A percentile compares a stretch with the other conserved stretches of the same genome.
Conservation (phyloP, 2,888 invertebrate species). For the Lasioglossum zephyrum region DNA sequence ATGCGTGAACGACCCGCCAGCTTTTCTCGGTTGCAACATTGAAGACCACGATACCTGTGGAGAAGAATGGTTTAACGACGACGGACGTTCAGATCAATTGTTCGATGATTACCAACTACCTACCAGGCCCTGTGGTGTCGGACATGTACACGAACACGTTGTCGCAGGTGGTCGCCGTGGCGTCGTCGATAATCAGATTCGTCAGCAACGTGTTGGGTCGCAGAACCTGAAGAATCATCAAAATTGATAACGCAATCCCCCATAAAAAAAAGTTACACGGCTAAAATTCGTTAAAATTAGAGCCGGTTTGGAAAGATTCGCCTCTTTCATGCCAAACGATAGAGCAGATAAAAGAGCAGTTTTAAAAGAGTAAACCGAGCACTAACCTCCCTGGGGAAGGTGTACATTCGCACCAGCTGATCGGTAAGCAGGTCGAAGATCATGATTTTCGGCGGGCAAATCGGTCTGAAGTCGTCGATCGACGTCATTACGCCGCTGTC, state of each 20-base stretch:
- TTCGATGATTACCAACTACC: background rate
- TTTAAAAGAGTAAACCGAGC: background rate
- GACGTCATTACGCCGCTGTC: constrained; percentile 92
- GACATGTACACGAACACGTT: constrained; percentile 92
- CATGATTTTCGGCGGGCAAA: constrained; percentile 92
- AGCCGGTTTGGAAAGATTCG: no score
- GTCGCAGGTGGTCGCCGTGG: constrained; percentile 89
- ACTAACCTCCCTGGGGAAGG: constrained; percentile 88
- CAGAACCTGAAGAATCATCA: constrained; percentile 84
- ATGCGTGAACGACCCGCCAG: constrained; percentile 92
- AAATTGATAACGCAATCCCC: no score
- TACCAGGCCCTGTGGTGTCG: constrained; percentile 93
- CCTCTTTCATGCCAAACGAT: no score
- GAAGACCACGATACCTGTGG: constrained; percentile 86
- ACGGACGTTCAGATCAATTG: background rate
- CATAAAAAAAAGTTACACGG: no score
- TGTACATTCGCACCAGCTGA: constrained; percentile 88
- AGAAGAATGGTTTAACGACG: background rate
- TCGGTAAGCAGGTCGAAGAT: constrained; percentile 92
- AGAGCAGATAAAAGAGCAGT: no score
- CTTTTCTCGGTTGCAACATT: constrained; percentile 91
- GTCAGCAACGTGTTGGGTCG: constrained; percentile 92
- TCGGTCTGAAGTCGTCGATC: constrained; percentile 88
- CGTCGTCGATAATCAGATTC: constrained; percentile 92
- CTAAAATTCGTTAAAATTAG: background rate